phyloP scores from a whole-genome alignment of 2,113 vertebrate genomes.

The Lucifuga dentata region DNA sequence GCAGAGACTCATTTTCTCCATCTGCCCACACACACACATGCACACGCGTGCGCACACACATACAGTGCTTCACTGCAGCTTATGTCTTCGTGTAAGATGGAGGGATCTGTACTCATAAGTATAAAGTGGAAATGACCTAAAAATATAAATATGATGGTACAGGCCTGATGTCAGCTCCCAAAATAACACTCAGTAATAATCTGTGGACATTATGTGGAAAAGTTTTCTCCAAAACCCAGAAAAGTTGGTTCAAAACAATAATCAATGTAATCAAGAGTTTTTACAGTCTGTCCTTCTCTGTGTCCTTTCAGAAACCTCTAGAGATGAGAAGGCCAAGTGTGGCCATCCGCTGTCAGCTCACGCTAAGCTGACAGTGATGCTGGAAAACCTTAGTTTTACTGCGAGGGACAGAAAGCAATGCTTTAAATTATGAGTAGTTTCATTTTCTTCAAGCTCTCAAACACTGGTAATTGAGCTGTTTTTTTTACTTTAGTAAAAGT shows the following conservation, averaged over 20 bases:
- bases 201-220: background rate
- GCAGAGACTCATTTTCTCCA: background rate
- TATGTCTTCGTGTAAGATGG: background rate
- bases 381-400: too few species aligned
- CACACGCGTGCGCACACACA: too few species aligned
- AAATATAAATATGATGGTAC: conserved; percentile 18
- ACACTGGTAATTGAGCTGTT: too few species aligned
- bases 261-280: conserved; percentile 1
- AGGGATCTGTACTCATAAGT: background rate
- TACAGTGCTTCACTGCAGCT: background rate
- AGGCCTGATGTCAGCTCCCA: background rate
- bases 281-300: conserved; percentile 14
- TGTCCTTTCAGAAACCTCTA: conserved; percentile 18
- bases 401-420: too few species aligned
- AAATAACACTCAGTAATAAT: conserved; percentile 8
- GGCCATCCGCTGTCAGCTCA: background rate
- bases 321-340: background rate
- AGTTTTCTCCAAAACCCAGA: background rate
- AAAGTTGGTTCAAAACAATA: background rate
- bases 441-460: too few species aligned
- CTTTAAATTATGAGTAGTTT: too few species aligned
- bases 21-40: conserved; percentile 13
- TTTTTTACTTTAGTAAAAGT: too few species aligned
- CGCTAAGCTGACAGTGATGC: too few species aligned
- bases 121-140: conserved; percentile 15